phyloP scores from a whole-genome alignment of 2,888 invertebrate species.

The Drosophila cracens region DNA sequence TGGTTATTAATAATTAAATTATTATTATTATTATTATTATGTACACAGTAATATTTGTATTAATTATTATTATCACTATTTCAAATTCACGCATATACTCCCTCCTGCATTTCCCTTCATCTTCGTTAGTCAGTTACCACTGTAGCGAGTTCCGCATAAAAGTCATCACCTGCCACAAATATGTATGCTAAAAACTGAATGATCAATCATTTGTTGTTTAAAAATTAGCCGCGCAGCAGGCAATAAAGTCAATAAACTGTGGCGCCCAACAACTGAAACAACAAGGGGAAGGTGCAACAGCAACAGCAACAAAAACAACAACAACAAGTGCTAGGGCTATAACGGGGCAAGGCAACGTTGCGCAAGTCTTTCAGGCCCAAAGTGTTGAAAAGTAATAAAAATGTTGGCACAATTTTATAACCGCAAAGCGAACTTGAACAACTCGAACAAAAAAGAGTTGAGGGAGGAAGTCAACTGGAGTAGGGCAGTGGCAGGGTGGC shows the following conservation, averaged over 20 bases:
- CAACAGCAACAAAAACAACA: conserved; percentile 17
- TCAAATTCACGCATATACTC: too few relatives aligned
- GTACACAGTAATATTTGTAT: not conserved
- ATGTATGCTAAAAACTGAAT: conserved; percentile 21
- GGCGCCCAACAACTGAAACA: conserved; percentile 55
- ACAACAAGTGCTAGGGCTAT: conserved; percentile 34
- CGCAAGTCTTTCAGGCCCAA: conserved; percentile 38
- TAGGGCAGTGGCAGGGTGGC: not conserved
- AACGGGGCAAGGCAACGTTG: conserved; percentile 19
- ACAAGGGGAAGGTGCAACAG: conserved; percentile 11
- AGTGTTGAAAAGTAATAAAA: conserved; percentile 81
- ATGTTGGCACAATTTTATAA: conserved; percentile 79
- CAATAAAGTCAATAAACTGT: conserved; percentile 65
- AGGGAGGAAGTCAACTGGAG: conserved; percentile 31
- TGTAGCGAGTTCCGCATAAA: conserved; percentile 5
- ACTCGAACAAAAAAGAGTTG: conserved; percentile 29
- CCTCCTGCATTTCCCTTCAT: not conserved
- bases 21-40: not conserved
- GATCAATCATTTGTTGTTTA: conserved; percentile 53
- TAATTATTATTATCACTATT: not conserved
- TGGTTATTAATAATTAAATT: not conserved
- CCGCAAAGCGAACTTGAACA: conserved; percentile 44
- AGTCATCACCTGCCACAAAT: conserved; percentile 47
- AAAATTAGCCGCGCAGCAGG: conserved; percentile 61
- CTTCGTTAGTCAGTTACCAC: not conserved